Evolutionary conservation across 2,113 vertebrate genomes (phyloP).

Genomic region (Rhinoptilus africanus): DNA sequence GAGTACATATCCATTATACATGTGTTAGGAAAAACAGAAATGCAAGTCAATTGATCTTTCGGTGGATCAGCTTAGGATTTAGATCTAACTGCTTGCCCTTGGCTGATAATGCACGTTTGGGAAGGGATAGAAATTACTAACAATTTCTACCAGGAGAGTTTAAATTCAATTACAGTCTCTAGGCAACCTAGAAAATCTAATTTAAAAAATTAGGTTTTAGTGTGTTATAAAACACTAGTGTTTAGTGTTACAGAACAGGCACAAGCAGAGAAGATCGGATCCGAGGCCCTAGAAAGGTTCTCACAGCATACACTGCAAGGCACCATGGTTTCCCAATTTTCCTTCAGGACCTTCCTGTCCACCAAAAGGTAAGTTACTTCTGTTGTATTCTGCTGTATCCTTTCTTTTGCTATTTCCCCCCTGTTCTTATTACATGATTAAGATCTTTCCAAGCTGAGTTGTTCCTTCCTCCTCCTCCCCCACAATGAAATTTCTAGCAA

Average conservation of each 20-base stretch:
- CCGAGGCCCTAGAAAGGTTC: neutral
- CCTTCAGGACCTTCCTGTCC: neutral
- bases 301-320: neutral
- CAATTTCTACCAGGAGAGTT: neutral
- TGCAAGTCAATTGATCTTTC: neutral
- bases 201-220: neutral
- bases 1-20: accelerated
- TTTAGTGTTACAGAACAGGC: neutral
- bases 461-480: neutral
- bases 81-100: neutral
- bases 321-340: neutral
- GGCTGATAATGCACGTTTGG: neutral
- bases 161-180: neutral
- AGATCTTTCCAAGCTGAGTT: neutral
- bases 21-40: neutral
- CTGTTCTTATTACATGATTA: neutral
- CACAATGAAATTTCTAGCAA: neutral
- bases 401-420: neutral
- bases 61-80: neutral
- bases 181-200: neutral
- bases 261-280: neutral
- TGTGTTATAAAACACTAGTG: neutral
- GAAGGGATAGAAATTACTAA: neutral
- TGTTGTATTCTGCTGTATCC: neutral
- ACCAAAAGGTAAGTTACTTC: neutral